Evolutionary conservation across 1,140 invertebrate genomes (phyloP), one percentile per base, ranked within the genome.

Genomic region (Zaprionus kolodkinae): DNA sequence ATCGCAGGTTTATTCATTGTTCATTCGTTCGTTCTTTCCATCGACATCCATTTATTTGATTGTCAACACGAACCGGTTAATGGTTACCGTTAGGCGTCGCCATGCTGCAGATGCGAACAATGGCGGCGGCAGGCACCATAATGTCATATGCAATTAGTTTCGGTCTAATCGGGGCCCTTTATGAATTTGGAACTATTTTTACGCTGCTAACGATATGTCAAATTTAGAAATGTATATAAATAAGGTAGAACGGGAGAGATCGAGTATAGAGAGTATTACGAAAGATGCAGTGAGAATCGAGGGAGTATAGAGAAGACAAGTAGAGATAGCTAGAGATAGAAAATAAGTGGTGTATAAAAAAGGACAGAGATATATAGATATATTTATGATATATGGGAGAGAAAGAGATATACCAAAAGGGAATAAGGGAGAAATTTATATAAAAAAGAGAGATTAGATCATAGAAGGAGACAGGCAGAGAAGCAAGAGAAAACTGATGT

Each of bases 61-160:
- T 72, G n/a, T 25, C 43, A 57, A 40, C 63, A 59, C 62, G 60
- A 63, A 35, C 12, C 35, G 45, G 45, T 54, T 72, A 73, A 73
- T 68, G 38, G 48, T 33, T 21, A 40, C 15, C 52, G 30, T 70
- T 59, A 40, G 21, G 12, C 40, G 3, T 15, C n/a, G 15, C 10
- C 45, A 7, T 10, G 45, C 21, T 25, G 40, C 15, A 64, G 62
- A 36, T 63, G 61, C 25, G 45, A 43, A 61, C 38, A 15, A 57
- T 59, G 45, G n/a, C 27, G 25, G n/a, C n/a, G n/a, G 40, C 40
- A 43, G 40, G 6, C 25, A 27, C 12, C 52, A 63, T 70, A 74
- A 74, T 74, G 72, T 57, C 66, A 36, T 38, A 11, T 63, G 66
- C 52, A 69, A 70, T 74, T 74, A 74, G 43, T 11, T n/a, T 33